Conservation (phyloP, 2,888 invertebrate species). For the Volucella bombylans region DNA sequence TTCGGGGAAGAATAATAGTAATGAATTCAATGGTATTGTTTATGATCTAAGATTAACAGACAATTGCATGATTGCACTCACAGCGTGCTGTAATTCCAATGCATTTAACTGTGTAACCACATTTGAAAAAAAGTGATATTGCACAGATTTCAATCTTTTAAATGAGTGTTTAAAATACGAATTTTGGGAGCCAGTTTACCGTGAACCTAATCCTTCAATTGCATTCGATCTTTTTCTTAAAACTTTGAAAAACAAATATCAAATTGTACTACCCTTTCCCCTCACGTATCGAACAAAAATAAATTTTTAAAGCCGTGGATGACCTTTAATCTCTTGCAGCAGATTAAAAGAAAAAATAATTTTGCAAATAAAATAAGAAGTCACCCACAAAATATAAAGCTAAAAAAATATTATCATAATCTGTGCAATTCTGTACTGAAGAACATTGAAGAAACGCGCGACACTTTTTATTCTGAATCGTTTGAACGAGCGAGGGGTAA, state of each 20-base stretch:
- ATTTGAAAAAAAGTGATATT: constrained; percentile 5
- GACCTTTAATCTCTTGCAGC: neutral
- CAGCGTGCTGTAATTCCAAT: neutral
- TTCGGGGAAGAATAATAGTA: constrained; percentile 17
- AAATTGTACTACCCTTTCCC: constrained; percentile 12
- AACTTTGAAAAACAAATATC: constrained; percentile 19
- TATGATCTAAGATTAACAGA: constrained; percentile 35
- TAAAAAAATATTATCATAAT: neutral
- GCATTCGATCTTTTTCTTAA: constrained; percentile 13
- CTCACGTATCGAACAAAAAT: neutral
- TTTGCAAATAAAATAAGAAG: too few species aligned
- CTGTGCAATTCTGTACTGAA: neutral
- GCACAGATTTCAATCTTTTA: constrained; percentile 13
- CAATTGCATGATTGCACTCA: constrained; percentile 31
- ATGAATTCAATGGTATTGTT: constrained; percentile 13
- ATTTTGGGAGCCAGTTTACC: constrained; percentile 33
- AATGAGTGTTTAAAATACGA: constrained; percentile 19
- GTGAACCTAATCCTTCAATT: constrained; percentile 21
- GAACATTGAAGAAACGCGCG: neutral
- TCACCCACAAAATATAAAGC: too few species aligned
- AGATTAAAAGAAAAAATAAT: neutral
- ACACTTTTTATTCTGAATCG: neutral
- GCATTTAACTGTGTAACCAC: neutral
- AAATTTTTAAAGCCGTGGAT: neutral
- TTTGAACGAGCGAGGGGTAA: neutral